Conservation (phyloP, 1,140 invertebrate genomes). For the Eubasilissa regina region DNA sequence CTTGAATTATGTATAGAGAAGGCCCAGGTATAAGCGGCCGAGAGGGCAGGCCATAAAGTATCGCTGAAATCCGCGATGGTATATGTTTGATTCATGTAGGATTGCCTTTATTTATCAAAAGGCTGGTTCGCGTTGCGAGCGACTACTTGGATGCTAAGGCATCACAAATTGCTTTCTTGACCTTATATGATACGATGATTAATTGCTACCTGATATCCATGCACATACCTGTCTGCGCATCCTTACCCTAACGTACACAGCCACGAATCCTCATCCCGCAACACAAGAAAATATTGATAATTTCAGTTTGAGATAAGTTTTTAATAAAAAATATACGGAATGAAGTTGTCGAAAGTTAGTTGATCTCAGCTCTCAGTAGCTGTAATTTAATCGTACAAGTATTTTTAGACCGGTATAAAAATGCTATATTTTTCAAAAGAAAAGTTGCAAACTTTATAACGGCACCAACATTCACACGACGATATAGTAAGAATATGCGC, state of each 20-base stretch:
- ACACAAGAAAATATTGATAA: not conserved
- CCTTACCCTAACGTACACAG: no score
- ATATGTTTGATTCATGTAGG: conserved; percentile 32
- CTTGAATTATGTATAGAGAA: conserved; percentile 42
- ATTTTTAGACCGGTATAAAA: no score
- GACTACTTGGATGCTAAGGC: not conserved
- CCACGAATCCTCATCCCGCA: not conserved
- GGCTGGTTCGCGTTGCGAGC: not conserved
- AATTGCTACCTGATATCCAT: not conserved
- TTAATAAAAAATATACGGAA: no score
- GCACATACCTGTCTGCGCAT: not conserved
- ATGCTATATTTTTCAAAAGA: no score
- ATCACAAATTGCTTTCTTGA: not conserved
- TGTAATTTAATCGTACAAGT: no score
- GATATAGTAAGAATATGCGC: no score
- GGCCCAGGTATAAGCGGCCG: conserved; percentile 19
- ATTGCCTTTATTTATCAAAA: not conserved
- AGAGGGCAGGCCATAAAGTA: conserved; percentile 26
- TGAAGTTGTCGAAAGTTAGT: no score
- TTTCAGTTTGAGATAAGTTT: not conserved
- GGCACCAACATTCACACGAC: no score
- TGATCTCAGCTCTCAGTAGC: no score
- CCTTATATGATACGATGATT: not conserved
- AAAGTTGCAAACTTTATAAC: no score
- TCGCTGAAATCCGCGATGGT: conserved; percentile 38